A percentile compares a stretch with the other conserved stretches of the same genome.
Conservation (phyloP, 2,797 vertebrate genomes). For the Aldrovandia affinis region DNA sequence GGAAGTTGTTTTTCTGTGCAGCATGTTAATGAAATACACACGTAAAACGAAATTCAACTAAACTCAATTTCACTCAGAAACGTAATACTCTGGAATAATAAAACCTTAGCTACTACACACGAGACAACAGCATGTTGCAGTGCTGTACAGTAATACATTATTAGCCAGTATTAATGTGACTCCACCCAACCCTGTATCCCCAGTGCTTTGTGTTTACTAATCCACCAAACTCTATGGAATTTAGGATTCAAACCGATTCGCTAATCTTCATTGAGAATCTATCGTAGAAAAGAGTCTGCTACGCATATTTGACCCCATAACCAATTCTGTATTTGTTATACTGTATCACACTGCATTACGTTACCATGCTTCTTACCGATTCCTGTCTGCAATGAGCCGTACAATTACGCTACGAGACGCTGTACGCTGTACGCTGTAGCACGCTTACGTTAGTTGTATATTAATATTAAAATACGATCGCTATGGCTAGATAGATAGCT, state of each 20-base stretch:
- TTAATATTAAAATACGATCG: neutral
- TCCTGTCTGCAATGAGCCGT: neutral
- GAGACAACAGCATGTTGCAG: neutral
- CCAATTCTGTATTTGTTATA: neutral
- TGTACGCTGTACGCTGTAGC: neutral
- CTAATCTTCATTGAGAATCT: neutral
- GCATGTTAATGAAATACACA: neutral
- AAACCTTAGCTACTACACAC: neutral
- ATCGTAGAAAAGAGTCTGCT: neutral
- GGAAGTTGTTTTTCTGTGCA: slow-evolving; percentile 8
- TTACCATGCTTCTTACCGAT: neutral
- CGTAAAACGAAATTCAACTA: neutral
- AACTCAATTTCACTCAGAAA: neutral
- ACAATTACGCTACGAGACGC: neutral
- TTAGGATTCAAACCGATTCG: neutral
- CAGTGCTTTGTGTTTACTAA: neutral
- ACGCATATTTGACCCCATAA: neutral
- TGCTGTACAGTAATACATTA: neutral
- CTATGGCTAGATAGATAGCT: neutral
- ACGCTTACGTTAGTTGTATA: neutral
- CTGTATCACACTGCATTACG: neutral
- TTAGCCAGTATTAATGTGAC: neutral
- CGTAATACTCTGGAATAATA: neutral
- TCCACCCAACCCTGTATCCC: slow-evolving; percentile 20
- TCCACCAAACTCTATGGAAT: neutral